Base-by-base conservation (phyloP, 1,140 invertebrate species). In the Leptinotarsa defecta region DNA sequence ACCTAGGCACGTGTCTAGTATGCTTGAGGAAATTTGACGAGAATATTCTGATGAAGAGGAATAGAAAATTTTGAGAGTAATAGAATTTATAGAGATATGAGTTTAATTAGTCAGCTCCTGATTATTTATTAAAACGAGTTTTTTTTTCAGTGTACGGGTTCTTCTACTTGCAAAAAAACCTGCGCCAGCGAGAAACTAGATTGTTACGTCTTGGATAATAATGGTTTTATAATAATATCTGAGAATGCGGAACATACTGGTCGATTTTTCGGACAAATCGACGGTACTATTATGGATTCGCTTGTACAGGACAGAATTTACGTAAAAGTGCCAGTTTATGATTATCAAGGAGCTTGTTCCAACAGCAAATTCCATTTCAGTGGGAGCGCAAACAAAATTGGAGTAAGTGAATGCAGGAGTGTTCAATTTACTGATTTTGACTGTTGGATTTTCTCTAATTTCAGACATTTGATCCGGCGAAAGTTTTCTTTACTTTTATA, bases 261-360 rank as follows among this genome's bases (percentile, higher is more conserved):
- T 13, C 89, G 92, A 79, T 98, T 97, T 86, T 97, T 97, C 82
- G 96, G 96, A 0, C 94, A 97, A 84, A 93, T 97, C 64, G 95
- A 98, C 84, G 95, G 95, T n/a, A 96, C 95, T 2, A 95, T 98
- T 65, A 96, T 97, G 94, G 94, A 97, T 84, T 95, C 94, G 0
- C 85, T 98, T 34, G 94, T 97, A 0, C 94, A 96, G 83, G 94
- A 96, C 81, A 90, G 92, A 74, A 96, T 97, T 77, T 98, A 96
- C 85, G 94, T 92, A 80, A 94, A 94, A 86, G 91, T 96, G 1
- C 90, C 91, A 1, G 91, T 96, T 0, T 93, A 93, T 78, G 95
- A 98, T 83, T 95, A 96, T 86, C 96, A 97, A 86, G 95, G 81
- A 15, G 78, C 77, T 77, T 83, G 81, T 82, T 91, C 92, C 0